phyloP scores from a whole-genome alignment of 2,113 vertebrate genomes.

The Nansenia antarctica region DNA sequence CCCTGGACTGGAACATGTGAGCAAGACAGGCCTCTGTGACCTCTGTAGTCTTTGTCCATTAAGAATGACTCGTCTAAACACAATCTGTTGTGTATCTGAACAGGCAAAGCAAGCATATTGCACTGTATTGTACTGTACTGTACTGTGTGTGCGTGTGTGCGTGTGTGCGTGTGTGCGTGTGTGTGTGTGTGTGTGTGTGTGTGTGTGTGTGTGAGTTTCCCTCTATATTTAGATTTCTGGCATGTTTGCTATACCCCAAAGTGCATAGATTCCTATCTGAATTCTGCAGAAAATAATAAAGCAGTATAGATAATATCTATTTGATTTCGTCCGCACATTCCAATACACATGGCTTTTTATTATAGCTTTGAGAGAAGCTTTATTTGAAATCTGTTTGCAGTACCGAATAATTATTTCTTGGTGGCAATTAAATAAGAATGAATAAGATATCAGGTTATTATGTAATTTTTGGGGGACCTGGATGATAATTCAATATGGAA shows the following conservation, averaged over 20 bases:
- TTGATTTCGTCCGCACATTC: slow-evolving; percentile 61
- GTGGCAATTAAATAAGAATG: slow-evolving; percentile 70
- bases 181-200: too few relatives aligned
- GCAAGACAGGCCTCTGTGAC: slow-evolving; percentile 48
- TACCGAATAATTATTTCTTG: slow-evolving; percentile 70
- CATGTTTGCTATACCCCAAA: slow-evolving; percentile 27
- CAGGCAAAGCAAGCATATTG: neutral
- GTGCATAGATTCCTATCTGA: slow-evolving; percentile 18
- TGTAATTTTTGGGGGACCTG: slow-evolving; percentile 46
- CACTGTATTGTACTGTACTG: too few relatives aligned
- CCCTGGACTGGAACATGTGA: slow-evolving; percentile 53
- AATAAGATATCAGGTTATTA: slow-evolving; percentile 70
- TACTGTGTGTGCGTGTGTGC: too few relatives aligned
- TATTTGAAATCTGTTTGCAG: slow-evolving; percentile 74
- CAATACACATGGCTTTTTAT: slow-evolving; percentile 64
- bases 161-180: too few relatives aligned
- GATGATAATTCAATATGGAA: slow-evolving; percentile 58
- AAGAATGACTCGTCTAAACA: neutral
- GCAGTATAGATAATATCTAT: slow-evolving; percentile 63
- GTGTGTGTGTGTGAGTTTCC: neutral
- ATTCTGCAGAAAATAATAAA: slow-evolving; percentile 43
- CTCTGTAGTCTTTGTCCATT: slow-evolving; percentile 51
- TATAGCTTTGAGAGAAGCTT: slow-evolving; percentile 61
- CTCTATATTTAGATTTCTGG: slow-evolving; percentile 16
- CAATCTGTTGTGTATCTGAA: neutral